A percentile compares a stretch with the other conserved stretches of the same genome.
Conservation (phyloP, 2,888 invertebrate species). For the Nemapogon koenigi region DNA sequence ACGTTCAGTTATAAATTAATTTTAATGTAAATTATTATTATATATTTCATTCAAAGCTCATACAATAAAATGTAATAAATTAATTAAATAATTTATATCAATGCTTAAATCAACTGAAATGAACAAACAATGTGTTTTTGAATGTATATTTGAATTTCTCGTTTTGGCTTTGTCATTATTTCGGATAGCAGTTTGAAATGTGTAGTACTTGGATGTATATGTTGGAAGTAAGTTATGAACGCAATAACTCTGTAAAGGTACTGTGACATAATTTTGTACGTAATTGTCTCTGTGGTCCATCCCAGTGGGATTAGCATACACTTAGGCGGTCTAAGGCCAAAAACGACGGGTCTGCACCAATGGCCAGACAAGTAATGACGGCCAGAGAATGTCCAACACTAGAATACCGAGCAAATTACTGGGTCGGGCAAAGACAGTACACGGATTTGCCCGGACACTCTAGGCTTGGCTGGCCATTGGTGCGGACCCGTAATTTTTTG, state of each 20-base stretch:
- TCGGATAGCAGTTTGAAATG: slow-evolving; percentile 27
- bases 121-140: too few relatives aligned
- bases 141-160: neutral
- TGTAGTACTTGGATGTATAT: slow-evolving; percentile 44
- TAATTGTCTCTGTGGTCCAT: neutral
- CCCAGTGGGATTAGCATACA: neutral
- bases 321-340: too few relatives aligned
- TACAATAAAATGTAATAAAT: slow-evolving; percentile 18
- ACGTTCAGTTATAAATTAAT: slow-evolving; percentile 41
- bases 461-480: too few relatives aligned
- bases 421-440: too few relatives aligned
- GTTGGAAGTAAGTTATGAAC: slow-evolving; percentile 46
- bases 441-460: too few relatives aligned
- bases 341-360: too few relatives aligned
- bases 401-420: too few relatives aligned
- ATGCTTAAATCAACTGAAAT: too few relatives aligned
- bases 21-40: slow-evolving; percentile 54
- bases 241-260: slow-evolving; percentile 44
- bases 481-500: too few relatives aligned
- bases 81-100: too few relatives aligned
- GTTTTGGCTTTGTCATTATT: slow-evolving; percentile 2
- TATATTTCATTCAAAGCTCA: slow-evolving; percentile 38
- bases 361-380: too few relatives aligned
- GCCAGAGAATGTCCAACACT: too few relatives aligned
- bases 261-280: slow-evolving; percentile 30